These are phyloP conservation scores for Drosophila carrolli DNA, from an alignment of 1,140 invertebrate species.

Conservation along the genomic window DNA sequence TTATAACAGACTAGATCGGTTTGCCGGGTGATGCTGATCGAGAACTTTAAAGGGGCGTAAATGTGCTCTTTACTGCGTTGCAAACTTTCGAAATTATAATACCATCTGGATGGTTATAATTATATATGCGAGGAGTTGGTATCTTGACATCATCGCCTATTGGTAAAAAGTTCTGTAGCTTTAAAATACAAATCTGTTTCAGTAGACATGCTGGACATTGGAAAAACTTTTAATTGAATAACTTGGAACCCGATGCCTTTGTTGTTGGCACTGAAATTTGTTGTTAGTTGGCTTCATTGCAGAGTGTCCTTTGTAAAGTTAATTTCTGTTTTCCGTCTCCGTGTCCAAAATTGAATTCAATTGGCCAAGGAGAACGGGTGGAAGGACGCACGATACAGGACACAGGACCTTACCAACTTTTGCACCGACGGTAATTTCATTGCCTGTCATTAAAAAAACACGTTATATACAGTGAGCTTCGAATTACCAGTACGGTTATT, in stretches of 20 bases:
- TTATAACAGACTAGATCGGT: too few relatives aligned
- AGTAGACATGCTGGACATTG: conserved; percentile 40
- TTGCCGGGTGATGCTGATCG: too few relatives aligned
- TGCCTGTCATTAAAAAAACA: conserved; percentile 66
- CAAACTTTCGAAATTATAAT: too few relatives aligned
- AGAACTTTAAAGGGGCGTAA: too few relatives aligned
- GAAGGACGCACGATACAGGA: too few relatives aligned
- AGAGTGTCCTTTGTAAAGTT: conserved; percentile 62
- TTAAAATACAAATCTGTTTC: conserved; percentile 17
- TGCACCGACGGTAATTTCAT: conserved; percentile 61
- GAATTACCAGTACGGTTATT: conserved; percentile 51
- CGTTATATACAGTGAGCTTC: conserved; percentile 36
- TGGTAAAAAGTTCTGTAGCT: neutral
- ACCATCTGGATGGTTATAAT: too few relatives aligned
- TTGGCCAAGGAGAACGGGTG: conserved; percentile 25
- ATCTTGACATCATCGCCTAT: neutral
- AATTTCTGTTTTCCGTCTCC: conserved; percentile 37
- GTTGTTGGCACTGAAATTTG: conserved; percentile 45
- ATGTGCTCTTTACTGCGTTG: too few relatives aligned
- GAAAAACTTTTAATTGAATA: conserved; percentile 79
- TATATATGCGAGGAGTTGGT: neutral
- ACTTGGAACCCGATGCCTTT: conserved; percentile 73
- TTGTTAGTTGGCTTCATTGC: conserved; percentile 67
- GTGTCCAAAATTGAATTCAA: conserved; percentile 65
- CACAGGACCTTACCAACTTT: neutral